Evolutionary conservation across 2,888 invertebrate genomes (phyloP).

Genomic region (Drosophila affinis): DNA sequence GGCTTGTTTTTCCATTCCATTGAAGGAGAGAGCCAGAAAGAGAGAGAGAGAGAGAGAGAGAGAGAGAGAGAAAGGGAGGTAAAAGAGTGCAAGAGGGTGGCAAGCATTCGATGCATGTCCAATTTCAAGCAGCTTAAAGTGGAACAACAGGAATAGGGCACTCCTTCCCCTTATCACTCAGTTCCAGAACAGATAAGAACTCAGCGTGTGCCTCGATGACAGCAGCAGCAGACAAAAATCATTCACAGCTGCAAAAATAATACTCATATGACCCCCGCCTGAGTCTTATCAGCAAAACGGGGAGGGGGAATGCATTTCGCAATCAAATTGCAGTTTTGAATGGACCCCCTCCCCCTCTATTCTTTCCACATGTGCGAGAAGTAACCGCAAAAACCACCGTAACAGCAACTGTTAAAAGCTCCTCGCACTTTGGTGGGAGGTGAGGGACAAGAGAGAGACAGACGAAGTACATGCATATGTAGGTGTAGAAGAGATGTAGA

Average conservation of each 20-base stretch:
- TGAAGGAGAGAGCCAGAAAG: background rate
- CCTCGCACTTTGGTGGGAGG: background rate
- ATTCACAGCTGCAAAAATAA: conserved; percentile 23
- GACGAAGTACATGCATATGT: background rate
- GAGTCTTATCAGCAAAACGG: conserved; percentile 13
- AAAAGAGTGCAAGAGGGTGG: background rate
- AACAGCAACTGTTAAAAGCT: background rate
- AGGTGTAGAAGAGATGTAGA: background rate
- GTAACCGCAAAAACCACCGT: background rate
- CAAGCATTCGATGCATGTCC: background rate
- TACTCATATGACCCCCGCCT: background rate
- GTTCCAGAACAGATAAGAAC: background rate
- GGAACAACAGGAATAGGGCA: background rate
- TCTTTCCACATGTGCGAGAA: background rate
- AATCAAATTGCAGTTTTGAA: conserved; percentile 3
- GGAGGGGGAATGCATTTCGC: conserved; percentile 6
- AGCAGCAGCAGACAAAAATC: conserved; percentile 4
- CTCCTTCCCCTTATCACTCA: background rate
- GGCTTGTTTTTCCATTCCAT: conserved; percentile 31
- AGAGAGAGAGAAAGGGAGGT: background rate
- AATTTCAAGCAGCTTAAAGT: conserved; percentile 13
- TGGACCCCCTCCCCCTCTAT: conserved; percentile 1
- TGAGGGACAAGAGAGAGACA: background rate
- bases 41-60: background rate
- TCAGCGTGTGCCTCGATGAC: background rate